Evolutionary conservation across 23 tunicate genomes (phyloP), one percentile per base, ranked within the genome.

Genomic region (Oikopleura dioica): DNA sequence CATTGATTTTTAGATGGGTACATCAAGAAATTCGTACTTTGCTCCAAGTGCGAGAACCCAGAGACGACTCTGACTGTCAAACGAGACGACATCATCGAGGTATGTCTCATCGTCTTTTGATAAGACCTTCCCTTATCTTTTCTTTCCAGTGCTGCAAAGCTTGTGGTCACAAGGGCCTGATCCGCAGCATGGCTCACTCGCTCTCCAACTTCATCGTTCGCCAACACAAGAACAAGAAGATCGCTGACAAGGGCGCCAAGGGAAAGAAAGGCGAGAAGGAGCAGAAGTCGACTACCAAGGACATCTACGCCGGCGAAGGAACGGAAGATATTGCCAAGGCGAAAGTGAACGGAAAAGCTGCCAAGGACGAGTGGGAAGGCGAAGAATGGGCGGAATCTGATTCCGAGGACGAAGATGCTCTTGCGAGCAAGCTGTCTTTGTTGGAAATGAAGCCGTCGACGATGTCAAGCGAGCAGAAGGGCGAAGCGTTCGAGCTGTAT

Each of bases 31-130:
- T 91, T 82, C 75, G 87, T 91, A 23, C 82, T 91, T 0, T 91
- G 97, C 69, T 81, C 78, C n/a, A 83, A 85, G 67, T 91, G 97
- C 69, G 97, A 91, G 32, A 91, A 91, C 69, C 97, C 97, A 35
- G 97, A 91, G 80, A 91, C 97, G 0, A 85, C 84, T 23, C 79
- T 91, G 92, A 89, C 9, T 21, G 55, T 44, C 21, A 9, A 44
- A 44, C 55, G 55, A 9, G 55, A 44, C 16, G 55, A 44, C 21
- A 44, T 44, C 21, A 9, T 9, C 55, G 55, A 44, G 55, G 55
- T 44, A 44, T 21, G 55, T 44, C 9, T 9, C 55, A 44, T 44
- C 21, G 55, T 44, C 55, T 21, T 9, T 9, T 44, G 9, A 44
- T 44, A 9, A 21, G 55, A 44, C 55, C 55, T 44, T 44, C 55